Conservation (phyloP, 1,140 invertebrate genomes). For the Heliconius eleuchia region DNA sequence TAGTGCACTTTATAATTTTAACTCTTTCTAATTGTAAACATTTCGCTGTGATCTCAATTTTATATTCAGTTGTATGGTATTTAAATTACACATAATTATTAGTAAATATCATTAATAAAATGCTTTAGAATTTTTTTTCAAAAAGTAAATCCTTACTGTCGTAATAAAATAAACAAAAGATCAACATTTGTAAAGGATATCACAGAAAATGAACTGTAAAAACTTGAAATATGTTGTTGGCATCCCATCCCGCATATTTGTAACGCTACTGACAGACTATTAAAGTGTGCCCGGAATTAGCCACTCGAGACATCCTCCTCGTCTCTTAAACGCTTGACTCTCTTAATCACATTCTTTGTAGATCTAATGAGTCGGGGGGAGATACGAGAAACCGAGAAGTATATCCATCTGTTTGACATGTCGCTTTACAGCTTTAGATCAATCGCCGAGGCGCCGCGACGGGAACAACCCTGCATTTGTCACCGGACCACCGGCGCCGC, state of each 20-base stretch:
- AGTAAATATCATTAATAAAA: background rate
- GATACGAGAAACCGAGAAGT: constrained; percentile 37
- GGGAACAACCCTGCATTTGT: constrained; percentile 72
- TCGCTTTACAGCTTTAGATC: constrained; percentile 63
- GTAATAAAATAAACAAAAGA: background rate
- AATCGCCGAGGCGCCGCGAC: constrained; percentile 66
- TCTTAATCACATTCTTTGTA: constrained; percentile 39
- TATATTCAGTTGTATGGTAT: background rate
- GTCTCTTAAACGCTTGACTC: constrained; percentile 38
- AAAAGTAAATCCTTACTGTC: background rate
- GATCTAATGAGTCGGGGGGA: constrained; percentile 33
- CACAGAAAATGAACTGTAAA: constrained; percentile 45
- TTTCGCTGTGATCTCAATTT: background rate
- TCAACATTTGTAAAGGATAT: constrained; percentile 42
- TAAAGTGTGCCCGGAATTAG: constrained; percentile 66
- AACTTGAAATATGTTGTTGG: constrained; percentile 43
- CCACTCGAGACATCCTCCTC: constrained; percentile 61
- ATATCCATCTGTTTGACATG: constrained; percentile 47
- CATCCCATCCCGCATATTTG: constrained; percentile 53
- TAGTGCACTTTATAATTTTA: background rate
- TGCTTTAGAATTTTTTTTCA: background rate
- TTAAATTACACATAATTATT: background rate
- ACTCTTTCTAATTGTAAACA: background rate
- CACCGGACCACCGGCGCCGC: constrained; percentile 76
- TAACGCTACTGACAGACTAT: constrained; percentile 53